Percentiles rank a stretch among this genome's conserved stretches.
Conservation (phyloP, 2,797 vertebrate genomes). For the Anabas testudineus region DNA sequence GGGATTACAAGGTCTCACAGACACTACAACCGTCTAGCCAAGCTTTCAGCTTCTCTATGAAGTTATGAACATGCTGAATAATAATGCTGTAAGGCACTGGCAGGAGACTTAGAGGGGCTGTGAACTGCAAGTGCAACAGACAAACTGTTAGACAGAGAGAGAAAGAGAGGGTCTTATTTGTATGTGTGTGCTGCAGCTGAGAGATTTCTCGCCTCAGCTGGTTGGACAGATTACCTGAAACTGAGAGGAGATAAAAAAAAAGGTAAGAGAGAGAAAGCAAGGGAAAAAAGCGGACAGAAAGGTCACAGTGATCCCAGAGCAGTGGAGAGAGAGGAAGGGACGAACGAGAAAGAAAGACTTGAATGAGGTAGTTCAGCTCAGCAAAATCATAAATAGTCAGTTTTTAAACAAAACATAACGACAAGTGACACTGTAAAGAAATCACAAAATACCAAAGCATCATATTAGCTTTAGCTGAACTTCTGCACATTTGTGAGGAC, state of each 20-base stretch:
- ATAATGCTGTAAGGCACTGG: slow-evolving; percentile 39
- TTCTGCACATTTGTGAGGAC: too few species aligned
- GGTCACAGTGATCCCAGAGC: slow-evolving; percentile 55
- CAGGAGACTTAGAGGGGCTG: slow-evolving; percentile 26
- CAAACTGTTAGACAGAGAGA: not conserved
- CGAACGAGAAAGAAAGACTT: slow-evolving; percentile 10
- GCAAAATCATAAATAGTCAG: too few species aligned
- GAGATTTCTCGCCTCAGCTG: slow-evolving; percentile 59
- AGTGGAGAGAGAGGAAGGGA: slow-evolving; percentile 2
- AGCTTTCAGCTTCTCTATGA: slow-evolving; percentile 46
- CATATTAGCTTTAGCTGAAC: too few species aligned
- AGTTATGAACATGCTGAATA: slow-evolving; percentile 55
- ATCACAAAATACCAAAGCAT: too few species aligned
- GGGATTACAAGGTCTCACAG: slow-evolving; percentile 64
- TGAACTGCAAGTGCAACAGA: not conserved
- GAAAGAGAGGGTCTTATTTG: not conserved
- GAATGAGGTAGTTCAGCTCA: slow-evolving; percentile 15
- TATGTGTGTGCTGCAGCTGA: slow-evolving; percentile 18
- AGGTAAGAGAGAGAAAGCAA: slow-evolving; percentile 11
- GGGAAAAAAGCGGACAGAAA: slow-evolving; percentile 43
- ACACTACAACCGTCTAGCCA: slow-evolving; percentile 37
- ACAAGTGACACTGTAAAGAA: too few species aligned
- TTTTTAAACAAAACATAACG: too few species aligned
- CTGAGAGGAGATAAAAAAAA: slow-evolving; percentile 20
- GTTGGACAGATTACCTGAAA: slow-evolving; percentile 69